Evolutionary conservation across 2,113 vertebrate species (phyloP).

Genomic region (Eurypyga helias): DNA sequence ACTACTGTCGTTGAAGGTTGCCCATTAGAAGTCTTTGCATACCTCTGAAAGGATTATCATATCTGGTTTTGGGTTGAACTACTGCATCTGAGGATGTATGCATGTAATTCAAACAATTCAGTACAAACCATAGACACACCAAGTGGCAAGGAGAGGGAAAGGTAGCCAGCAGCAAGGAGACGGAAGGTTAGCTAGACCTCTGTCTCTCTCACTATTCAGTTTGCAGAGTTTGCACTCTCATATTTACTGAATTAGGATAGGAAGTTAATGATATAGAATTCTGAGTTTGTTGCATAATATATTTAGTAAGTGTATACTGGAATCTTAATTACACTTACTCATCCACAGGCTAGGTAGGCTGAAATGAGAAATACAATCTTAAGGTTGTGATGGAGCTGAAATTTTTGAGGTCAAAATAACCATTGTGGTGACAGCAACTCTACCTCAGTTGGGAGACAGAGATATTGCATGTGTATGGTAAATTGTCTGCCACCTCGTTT

Average conservation of each 20-base stretch:
- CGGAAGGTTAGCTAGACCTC: not conserved
- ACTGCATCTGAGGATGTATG: not conserved
- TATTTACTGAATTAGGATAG: not conserved
- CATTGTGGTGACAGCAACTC: not conserved
- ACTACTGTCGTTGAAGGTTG: not conserved
- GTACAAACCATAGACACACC: not conserved
- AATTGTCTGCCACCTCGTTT: not conserved
- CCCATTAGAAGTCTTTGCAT: not conserved
- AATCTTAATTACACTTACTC: not conserved
- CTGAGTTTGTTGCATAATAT: not conserved
- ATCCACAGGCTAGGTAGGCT: not conserved
- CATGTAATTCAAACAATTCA: not conserved
- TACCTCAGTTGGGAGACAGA: not conserved
- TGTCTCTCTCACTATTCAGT: not conserved
- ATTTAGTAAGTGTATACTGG: not conserved
- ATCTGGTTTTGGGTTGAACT: not conserved
- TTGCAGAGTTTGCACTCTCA: not conserved
- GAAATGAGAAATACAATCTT: not conserved
- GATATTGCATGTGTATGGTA: not conserved
- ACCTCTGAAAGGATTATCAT: not conserved
- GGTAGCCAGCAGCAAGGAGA: not conserved
- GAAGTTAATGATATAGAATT: not conserved
- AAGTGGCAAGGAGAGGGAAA: not conserved
- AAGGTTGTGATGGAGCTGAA: not conserved
- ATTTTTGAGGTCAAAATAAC: not conserved